Evolutionary conservation across 1,140 invertebrate species (phyloP), one percentile per base, ranked within the genome.

Genomic region (Ceratosolen solmsi): DNA sequence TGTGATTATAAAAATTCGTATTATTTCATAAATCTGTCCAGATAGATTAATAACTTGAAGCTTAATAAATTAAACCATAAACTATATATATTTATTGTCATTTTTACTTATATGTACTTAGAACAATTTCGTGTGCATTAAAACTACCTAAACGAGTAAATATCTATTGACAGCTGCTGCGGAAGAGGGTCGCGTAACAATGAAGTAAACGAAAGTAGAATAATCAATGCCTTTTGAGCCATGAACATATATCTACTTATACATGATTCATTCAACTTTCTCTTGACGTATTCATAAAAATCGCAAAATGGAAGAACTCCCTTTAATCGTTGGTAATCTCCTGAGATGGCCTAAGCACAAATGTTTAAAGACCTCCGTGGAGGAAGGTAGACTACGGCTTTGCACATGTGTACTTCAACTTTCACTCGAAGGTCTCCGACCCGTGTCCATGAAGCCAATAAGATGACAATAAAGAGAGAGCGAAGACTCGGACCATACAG

Each of bases 341-440:
- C 22, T 25, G 11, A 7, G 27, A 36, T 65, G 11, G 63, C 27
- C 63, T 65, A 65, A 65, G 11, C 13, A 13, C 30, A 38, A 72
- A 72, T 72, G 25, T 25, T 30, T 15, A n/a, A 2, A 46, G 25
- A 70, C 36, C 4, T 72, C 25, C 56, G 5, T 7, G n/a, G 25
- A 72, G 41, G 25, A 72, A 49, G 38, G 1, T n/a, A 72, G 22
- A 9, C n/a, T 5, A 5, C 27, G 41, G 20, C 30, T 30, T 27
- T 17, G 54, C 70, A 33, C 56, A 73, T 27, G 38, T 65, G 17
- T 15, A 36, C 49, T 58, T 20, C 17, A 17, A 80, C 79, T 80
- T 80, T 80, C 79, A 80, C 79, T 80, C 56, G 78, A 49, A 79
- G 54, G 51, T 79, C 49, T 33, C 38, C 54, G 68, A 79, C 51